A percentile compares a stretch with the other conserved stretches of the same genome.
These are phyloP conservation scores for Drosophila sp. DNA, from an alignment of 1,140 invertebrate species.

Conservation along the genomic window DNA sequence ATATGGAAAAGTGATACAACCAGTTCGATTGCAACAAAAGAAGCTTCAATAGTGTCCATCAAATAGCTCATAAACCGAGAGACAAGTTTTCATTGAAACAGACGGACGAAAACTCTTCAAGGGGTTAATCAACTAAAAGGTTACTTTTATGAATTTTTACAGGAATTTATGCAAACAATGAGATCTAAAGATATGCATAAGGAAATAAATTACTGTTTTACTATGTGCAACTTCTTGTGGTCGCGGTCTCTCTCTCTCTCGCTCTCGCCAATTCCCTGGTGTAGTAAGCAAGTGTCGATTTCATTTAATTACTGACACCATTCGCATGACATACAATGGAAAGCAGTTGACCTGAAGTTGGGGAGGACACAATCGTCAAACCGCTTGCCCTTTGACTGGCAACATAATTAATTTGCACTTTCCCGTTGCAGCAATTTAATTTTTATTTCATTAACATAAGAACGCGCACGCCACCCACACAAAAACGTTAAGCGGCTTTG, in stretches of 20 bases:
- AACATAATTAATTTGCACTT: conserved; percentile 64
- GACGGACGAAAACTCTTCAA: no score
- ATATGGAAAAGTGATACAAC: no score
- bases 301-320: conserved; percentile 69
- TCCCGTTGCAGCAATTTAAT: conserved; percentile 44
- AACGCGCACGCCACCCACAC: neutral
- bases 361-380: neutral
- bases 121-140: no score
- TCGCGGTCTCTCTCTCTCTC: conserved; percentile 16
- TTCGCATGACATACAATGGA: conserved; percentile 52
- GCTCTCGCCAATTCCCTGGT: conserved; percentile 40
- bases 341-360: conserved; percentile 23
- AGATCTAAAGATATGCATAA: neutral
- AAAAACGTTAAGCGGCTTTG: conserved; percentile 50
- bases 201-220: conserved; percentile 2
- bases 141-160: no score
- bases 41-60: no score
- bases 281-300: conserved; percentile 54
- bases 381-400: conserved; percentile 11
- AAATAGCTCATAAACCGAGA: no score
- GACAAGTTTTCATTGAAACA: no score
- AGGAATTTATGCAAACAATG: neutral
- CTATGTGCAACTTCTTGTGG: conserved; percentile 27
- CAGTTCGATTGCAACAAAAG: no score
- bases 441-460: conserved; percentile 64